phyloP scores from a whole-genome alignment of 2,888 invertebrate species.

The Liodrosophila aerea region DNA sequence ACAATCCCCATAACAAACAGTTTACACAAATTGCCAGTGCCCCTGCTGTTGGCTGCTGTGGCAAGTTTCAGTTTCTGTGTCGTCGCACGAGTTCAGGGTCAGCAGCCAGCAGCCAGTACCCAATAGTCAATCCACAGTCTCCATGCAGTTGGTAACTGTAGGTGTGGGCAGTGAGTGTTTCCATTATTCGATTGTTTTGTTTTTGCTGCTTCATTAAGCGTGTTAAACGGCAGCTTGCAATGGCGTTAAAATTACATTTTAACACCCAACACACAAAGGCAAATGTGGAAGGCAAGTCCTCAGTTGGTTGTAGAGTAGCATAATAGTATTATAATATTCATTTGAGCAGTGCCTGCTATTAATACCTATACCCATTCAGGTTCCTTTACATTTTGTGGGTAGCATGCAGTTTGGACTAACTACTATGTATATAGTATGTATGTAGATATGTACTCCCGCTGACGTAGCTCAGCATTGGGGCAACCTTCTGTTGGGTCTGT shows the following conservation, averaged over 20 bases:
- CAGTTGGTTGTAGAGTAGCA: too few species aligned
- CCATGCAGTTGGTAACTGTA: constrained; percentile 10
- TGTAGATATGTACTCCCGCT: constrained; percentile 2
- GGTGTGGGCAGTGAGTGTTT: constrained; percentile 41
- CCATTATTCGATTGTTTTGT: constrained; percentile 29
- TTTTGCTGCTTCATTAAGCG: constrained; percentile 50
- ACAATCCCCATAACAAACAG: too few species aligned
- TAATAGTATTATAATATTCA: too few species aligned
- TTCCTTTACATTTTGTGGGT: constrained; percentile 7
- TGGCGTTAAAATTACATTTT: constrained; percentile 45
- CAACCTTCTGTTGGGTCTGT: constrained; percentile 61
- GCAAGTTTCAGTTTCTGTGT: constrained; percentile 60
- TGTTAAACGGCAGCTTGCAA: constrained; percentile 49
- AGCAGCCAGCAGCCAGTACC: constrained; percentile 4
- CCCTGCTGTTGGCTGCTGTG: constrained; percentile 19
- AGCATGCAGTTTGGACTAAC: too few species aligned
- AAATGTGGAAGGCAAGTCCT: constrained; percentile 13
- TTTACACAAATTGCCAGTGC: constrained; percentile 38
- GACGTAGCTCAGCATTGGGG: constrained; percentile 32
- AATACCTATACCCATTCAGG: background rate
- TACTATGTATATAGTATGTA: too few species aligned
- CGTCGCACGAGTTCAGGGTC: constrained; percentile 73
- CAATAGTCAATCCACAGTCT: constrained; percentile 1
- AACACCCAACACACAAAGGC: constrained; percentile 32
- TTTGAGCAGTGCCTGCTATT: too few species aligned